phyloP scores from a whole-genome alignment of 2,888 invertebrate genomes.

The Ditula angustiorana region DNA sequence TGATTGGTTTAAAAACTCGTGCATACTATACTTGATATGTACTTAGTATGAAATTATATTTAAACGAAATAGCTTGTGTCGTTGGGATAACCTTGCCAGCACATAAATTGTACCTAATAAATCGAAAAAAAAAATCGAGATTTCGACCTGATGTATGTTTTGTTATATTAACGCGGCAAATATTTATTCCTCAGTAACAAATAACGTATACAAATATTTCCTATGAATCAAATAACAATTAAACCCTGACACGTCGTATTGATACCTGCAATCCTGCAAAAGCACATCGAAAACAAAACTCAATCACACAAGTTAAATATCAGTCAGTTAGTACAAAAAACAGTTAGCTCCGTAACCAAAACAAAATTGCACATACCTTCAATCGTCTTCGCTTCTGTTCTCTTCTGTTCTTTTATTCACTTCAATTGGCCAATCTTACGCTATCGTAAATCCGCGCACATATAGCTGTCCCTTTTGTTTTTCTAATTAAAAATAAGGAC shows the following conservation, averaged over 20 bases:
- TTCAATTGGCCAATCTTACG: conserved; percentile 41
- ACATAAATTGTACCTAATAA: too few relatives aligned
- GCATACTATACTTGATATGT: too few relatives aligned
- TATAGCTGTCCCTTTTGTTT: conserved; percentile 52
- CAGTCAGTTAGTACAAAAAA: conserved; percentile 60
- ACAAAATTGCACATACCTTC: conserved; percentile 72
- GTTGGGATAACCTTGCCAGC: too few relatives aligned
- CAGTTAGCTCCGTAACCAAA: conserved; percentile 48
- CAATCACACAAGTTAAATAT: conserved; percentile 57
- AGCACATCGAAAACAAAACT: conserved; percentile 75
- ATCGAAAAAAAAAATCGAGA: too few relatives aligned
- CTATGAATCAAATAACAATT: not conserved
- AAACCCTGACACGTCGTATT: conserved; percentile 53
- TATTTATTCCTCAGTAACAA: too few relatives aligned
- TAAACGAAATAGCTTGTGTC: too few relatives aligned
- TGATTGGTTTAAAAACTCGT: too few relatives aligned
- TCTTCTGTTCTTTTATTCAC: conserved; percentile 35
- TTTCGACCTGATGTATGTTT: too few relatives aligned
- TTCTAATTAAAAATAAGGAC: conserved; percentile 17
- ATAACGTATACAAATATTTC: too few relatives aligned
- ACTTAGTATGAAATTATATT: too few relatives aligned
- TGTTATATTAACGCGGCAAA: too few relatives aligned
- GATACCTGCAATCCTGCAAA: conserved; percentile 81
- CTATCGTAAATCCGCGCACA: conserved; percentile 6
- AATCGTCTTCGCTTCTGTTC: conserved; percentile 14